phyloP scores from a whole-genome alignment of 2,888 invertebrate species.

The Drosophila antonietae region DNA sequence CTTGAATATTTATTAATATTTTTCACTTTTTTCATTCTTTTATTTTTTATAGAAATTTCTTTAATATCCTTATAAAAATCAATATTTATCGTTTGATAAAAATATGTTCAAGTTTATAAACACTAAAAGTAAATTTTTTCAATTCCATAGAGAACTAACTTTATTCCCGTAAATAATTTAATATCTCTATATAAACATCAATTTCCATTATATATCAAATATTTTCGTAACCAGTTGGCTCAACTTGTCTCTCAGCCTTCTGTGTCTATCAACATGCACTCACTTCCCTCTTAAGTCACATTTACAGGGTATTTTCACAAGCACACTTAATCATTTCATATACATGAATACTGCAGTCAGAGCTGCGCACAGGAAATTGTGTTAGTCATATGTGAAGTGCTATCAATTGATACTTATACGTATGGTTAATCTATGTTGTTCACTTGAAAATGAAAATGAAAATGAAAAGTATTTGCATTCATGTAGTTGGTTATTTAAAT shows the following conservation, averaged over 20 bases:
- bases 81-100: too few species aligned
- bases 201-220: too few species aligned
- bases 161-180: too few species aligned
- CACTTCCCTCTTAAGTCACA: too few species aligned
- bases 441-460: conserved; percentile 2
- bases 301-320: neutral
- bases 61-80: too few species aligned
- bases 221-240: too few species aligned
- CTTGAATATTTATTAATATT: too few species aligned
- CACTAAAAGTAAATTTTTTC: too few species aligned
- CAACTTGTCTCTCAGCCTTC: too few species aligned
- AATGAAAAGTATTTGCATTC: conserved; percentile 27
- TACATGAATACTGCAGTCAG: conserved; percentile 8
- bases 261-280: too few species aligned
- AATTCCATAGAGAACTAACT: too few species aligned
- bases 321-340: neutral
- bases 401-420: conserved; percentile 46
- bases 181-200: too few species aligned
- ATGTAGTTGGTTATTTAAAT: conserved; percentile 17
- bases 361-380: conserved; percentile 31
- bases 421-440: conserved; percentile 19
- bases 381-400: conserved; percentile 30
- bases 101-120: neutral
- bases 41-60: neutral
- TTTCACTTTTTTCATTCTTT: neutral